Evolutionary conservation across 1,140 invertebrate genomes (phyloP).

Genomic region (Drosophila arawakana): DNA sequence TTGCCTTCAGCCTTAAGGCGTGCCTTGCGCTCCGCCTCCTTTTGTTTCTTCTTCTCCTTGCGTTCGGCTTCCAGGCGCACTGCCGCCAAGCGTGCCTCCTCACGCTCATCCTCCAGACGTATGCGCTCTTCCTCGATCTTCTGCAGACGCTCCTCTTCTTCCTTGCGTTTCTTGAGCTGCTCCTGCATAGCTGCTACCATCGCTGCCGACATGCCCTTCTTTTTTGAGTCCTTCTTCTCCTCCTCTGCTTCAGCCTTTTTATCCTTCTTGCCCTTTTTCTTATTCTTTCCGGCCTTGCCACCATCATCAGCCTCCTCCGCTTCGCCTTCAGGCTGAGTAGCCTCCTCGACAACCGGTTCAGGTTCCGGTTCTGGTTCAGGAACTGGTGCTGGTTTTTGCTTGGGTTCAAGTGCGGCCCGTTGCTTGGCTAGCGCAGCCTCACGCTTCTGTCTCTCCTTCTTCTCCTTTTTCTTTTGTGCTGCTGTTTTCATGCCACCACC

Average conservation of each 20-base stretch:
- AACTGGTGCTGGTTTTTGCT: slow-evolving; percentile 72
- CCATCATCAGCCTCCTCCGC: slow-evolving; percentile 84
- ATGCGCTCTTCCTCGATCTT: slow-evolving; percentile 93
- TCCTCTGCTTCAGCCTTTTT: slow-evolving; percentile 87
- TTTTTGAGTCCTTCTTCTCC: slow-evolving; percentile 84
- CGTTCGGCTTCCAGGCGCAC: slow-evolving; percentile 92
- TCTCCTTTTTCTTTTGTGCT: slow-evolving; percentile 94
- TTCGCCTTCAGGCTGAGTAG: slow-evolving; percentile 83
- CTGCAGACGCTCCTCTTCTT: slow-evolving; percentile 93
- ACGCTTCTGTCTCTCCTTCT: slow-evolving; percentile 92
- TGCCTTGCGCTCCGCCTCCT: slow-evolving; percentile 97
- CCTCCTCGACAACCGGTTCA: slow-evolving; percentile 83
- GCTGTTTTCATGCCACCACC: slow-evolving; percentile 90
- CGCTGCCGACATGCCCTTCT: slow-evolving; percentile 91
- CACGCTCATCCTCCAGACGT: slow-evolving; percentile 90
- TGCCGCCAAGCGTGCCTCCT: slow-evolving; percentile 90
- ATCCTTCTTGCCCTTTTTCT: slow-evolving; percentile 86
- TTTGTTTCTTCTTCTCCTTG: slow-evolving; percentile 96
- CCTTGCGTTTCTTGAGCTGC: slow-evolving; percentile 93
- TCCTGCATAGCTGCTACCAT: slow-evolving; percentile 94
- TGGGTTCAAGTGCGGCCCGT: slow-evolving; percentile 86
- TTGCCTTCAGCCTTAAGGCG: slow-evolving; percentile 97
- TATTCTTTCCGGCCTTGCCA: slow-evolving; percentile 85
- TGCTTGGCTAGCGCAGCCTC: slow-evolving; percentile 85
- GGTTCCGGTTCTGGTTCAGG: slow-evolving; percentile 76